Evolutionary conservation across 2,888 invertebrate genomes (phyloP), one percentile per base, ranked within the genome.

Genomic region (Macaria liturata): DNA sequence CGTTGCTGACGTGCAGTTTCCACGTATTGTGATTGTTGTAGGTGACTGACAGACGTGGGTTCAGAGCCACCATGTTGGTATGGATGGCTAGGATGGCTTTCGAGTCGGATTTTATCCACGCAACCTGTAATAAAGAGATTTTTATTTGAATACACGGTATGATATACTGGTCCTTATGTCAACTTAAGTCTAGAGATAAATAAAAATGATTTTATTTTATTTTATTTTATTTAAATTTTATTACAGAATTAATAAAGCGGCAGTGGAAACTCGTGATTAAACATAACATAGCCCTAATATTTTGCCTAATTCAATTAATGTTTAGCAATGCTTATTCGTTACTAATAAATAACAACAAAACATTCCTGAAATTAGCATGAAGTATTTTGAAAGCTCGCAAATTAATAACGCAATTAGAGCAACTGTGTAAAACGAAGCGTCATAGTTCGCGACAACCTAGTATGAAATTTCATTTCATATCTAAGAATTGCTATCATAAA

Each of bases 21-120:
- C 98, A 98, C 72, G 97, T 97, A 87, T 97, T 96, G 92, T 97
- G 97, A 72, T 97, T 97, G 86, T 97, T 97, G 92, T 97, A 97
- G 62, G 97, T 96, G 75, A 97, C 97, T 55, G 95, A 95, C 72
- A 97, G 94, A 51, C 97, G 94, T 60, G 96, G 95, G 89, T 97
- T 97, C 83, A 97, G 94, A 43, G 97, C 96, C 67, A 97, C 97
- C 95, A 97, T 96, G 85, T 96, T 96, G 57, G 96, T 97, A 88
- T 97, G 97, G 81, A 97, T 96, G 46, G 97, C 97, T 68, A 97
- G 93, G 78, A 97, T 97, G 68, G 97, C 96, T 86, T 97, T 96
- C 54, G 97, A 95, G 88, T 97, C 97, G 45, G 97, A 96, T 87
- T 97, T 97, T 84, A 97, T 97, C 97, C 97, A 97, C 74, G 97